These are phyloP conservation scores for Antitype chi DNA, from an alignment of 2,888 invertebrate genomes.

Conservation along the genomic window DNA sequence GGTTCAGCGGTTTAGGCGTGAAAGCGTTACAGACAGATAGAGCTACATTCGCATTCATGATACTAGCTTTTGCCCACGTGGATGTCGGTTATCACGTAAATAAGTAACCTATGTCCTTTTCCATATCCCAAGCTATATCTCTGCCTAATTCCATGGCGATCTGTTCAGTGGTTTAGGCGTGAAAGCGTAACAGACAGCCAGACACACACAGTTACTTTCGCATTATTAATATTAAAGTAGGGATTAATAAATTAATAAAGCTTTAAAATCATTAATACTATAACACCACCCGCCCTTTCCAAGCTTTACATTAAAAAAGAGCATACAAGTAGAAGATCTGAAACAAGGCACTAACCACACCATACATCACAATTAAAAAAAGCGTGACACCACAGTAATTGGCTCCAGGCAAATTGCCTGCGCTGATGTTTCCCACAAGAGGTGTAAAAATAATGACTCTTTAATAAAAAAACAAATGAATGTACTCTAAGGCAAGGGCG, in stretches of 20 bases:
- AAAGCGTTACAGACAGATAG: too few relatives aligned
- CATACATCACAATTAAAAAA: conserved; percentile 25
- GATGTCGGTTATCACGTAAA: too few relatives aligned
- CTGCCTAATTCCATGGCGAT: too few relatives aligned
- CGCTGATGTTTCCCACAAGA: conserved; percentile 22
- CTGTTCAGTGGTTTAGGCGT: too few relatives aligned
- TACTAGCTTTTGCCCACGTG: too few relatives aligned
- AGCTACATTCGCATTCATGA: too few relatives aligned
- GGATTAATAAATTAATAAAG: neutral
- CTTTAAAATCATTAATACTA: neutral
- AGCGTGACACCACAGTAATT: conserved; percentile 17
- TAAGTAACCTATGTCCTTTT: too few relatives aligned
- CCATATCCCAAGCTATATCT: too few relatives aligned
- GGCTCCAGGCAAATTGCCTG: conserved; percentile 24
- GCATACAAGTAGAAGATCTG: neutral
- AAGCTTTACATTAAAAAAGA: neutral
- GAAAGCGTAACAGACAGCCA: too few relatives aligned
- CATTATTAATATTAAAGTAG: too few relatives aligned
- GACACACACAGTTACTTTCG: too few relatives aligned
- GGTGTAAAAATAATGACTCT: conserved; percentile 4
- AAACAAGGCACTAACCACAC: neutral
- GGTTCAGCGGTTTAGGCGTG: too few relatives aligned
- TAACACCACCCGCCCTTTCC: neutral
- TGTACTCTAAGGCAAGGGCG: neutral
- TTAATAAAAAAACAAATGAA: conserved; percentile 16